phyloP scores from a whole-genome alignment of 2,113 vertebrate genomes.

The Jaculus jaculus region DNA sequence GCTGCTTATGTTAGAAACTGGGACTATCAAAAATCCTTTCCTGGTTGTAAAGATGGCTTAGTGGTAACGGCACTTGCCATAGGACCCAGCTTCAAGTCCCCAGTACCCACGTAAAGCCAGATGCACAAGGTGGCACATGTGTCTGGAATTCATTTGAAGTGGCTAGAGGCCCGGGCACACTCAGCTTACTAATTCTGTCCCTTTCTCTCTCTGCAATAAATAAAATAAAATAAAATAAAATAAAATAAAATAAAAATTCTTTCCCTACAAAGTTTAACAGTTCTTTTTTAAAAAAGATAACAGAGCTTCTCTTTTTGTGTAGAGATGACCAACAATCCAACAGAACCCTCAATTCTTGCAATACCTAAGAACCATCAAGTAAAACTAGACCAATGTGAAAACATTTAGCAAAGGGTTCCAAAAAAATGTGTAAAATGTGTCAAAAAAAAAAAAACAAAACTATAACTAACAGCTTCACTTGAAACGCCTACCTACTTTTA shows the following conservation, averaged over 20 bases:
- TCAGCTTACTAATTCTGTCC: too few relatives aligned
- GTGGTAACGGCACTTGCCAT: too few relatives aligned
- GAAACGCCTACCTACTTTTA: not conserved
- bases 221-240: too few relatives aligned
- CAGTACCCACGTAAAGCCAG: too few relatives aligned
- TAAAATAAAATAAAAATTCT: not conserved
- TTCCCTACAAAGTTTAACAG: not conserved
- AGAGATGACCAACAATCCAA: not conserved
- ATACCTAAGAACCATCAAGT: not conserved
- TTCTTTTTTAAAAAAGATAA: not conserved
- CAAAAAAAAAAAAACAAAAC: constrained; percentile 32
- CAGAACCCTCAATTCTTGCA: not conserved
- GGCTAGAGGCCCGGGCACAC: too few relatives aligned
- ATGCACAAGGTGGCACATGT: too few relatives aligned
- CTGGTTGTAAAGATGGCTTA: too few relatives aligned
- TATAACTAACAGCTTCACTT: constrained; percentile 15
- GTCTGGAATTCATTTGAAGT: too few relatives aligned
- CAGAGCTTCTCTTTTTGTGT: constrained; percentile 1
- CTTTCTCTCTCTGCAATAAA: too few relatives aligned
- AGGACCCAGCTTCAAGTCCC: too few relatives aligned
- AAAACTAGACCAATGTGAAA: constrained; percentile 16
- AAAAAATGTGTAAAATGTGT: not conserved
- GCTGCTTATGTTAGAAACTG: not conserved
- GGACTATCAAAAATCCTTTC: not conserved
- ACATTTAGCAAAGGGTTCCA: not conserved